Evolutionary conservation across 2,888 invertebrate genomes (phyloP).

Genomic region (Himalopsyche japonica): DNA sequence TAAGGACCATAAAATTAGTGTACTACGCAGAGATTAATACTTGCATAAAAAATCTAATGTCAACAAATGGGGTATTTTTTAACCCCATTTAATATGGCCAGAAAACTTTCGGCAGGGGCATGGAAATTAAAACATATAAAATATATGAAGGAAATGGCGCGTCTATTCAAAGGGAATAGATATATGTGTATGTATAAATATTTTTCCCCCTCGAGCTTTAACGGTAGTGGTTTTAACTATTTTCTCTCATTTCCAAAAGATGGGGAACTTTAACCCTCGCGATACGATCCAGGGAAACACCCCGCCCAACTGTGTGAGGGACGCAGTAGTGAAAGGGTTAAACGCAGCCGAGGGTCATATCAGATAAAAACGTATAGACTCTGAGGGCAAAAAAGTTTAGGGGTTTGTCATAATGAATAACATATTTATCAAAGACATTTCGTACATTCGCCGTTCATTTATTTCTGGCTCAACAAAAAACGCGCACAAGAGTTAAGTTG

Average conservation of each 20-base stretch:
- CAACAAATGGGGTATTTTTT: constrained; percentile 31
- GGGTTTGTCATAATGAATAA: constrained; percentile 32
- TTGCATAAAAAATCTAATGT: constrained; percentile 23
- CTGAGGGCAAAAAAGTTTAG: constrained; percentile 16
- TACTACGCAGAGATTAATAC: constrained; percentile 29
- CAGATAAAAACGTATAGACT: constrained; percentile 31
- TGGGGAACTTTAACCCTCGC: not conserved
- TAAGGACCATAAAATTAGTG: constrained; percentile 26
- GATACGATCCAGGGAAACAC: not conserved
- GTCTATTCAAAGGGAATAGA: constrained; percentile 4
- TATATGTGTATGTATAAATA: not conserved
- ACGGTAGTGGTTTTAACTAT: constrained; percentile 32
- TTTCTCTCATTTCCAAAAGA: constrained; percentile 32
- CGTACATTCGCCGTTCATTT: not conserved
- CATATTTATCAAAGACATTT: constrained; percentile 23
- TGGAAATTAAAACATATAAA: constrained; percentile 34
- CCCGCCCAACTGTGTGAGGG: not conserved
- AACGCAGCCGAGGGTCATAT: constrained; percentile 35
- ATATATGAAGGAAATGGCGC: constrained; percentile 13
- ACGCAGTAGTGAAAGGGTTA: constrained; percentile 25
- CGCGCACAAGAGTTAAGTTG: not conserved
- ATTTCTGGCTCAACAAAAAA: not conserved
- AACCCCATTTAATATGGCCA: constrained; percentile 3
- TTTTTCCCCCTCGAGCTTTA: not conserved
- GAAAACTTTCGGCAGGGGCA: constrained; percentile 10